Conservation (phyloP, 2,888 invertebrate genomes). For the Eucera pruinosa region DNA sequence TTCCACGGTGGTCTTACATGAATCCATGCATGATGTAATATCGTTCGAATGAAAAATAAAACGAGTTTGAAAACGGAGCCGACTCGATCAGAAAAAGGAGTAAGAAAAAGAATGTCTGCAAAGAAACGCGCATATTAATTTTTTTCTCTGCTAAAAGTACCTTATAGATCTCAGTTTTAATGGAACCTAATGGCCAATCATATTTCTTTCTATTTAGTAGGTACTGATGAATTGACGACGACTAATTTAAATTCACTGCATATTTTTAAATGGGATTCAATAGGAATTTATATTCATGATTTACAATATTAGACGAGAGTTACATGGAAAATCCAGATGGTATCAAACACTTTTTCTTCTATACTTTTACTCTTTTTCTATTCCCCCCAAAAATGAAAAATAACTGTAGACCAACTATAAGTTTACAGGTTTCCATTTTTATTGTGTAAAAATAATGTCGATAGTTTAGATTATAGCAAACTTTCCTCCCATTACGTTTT, state of each 20-base stretch:
- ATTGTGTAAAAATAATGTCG: too few species aligned
- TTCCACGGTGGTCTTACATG: slow-evolving; percentile 59
- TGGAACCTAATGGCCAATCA: neutral
- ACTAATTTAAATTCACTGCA: too few species aligned
- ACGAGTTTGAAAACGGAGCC: slow-evolving; percentile 45
- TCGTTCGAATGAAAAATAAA: slow-evolving; percentile 53
- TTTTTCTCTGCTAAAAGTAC: slow-evolving; percentile 4
- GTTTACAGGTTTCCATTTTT: too few species aligned
- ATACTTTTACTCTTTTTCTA: too few species aligned
- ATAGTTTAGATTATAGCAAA: too few species aligned
- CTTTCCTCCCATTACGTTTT: neutral
- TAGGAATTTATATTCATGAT: neutral
- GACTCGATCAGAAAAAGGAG: slow-evolving; percentile 14
- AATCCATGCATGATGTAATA: slow-evolving; percentile 66
- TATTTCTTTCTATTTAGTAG: neutral
- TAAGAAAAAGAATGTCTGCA: neutral
- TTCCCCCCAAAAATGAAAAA: too few species aligned
- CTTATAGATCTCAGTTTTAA: too few species aligned
- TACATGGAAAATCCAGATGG: too few species aligned
- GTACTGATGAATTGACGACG: too few species aligned
- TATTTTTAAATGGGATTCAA: neutral
- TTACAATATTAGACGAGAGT: too few species aligned
- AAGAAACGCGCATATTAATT: neutral
- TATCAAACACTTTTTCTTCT: neutral
- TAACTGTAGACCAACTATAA: too few species aligned